Evolutionary conservation across 2,797 vertebrate genomes (phyloP), one percentile per base, ranked within the genome.

Genomic region (Podargus strigoides): DNA sequence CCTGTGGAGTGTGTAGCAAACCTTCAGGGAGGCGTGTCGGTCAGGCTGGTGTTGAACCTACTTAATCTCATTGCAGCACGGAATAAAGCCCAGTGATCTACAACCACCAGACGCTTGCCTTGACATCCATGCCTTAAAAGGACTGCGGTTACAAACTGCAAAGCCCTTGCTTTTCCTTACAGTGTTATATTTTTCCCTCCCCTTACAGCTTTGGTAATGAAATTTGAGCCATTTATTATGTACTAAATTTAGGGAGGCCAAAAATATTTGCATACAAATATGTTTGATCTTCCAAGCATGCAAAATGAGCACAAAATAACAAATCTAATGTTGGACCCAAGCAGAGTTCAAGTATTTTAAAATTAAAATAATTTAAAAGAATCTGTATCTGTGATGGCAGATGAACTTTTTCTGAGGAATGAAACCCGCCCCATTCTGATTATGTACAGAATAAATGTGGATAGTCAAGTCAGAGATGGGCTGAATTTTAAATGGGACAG

Each of bases 221-320:
- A 85, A 93, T 82, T 41, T 67, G 50, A 85, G 68, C 59, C 64
- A 46, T 77, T 87, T 90, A 56, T 72, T 68, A 63, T 24, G 41
- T 60, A 50, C 69, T 81, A 90, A 83, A 76, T 81, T 74, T 84
- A 92, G 60, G 56, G 85, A 93, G 68, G 58, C 26, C 44, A 83
- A 66, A 85, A 93, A 90, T 49, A 87, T 94, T 94, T 96, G 58
- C 94, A 93, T 93, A 63, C 60, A 92, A 94, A 96, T 92, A 73
- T 21, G 32, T 55, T 58, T 88, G 79, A 82, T 91, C 74, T 73
- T 72, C 67, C 59, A 62, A 85, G 90, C 67, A 12, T 47, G 60
- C 41, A 89, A 88, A 92, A 94, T 72, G 64, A 93, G 68, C 64
- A 70, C 24, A 80, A 77, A 96, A 80, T 69, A 87, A 79, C 2